Evolutionary conservation across 1,140 invertebrate genomes (phyloP).

Genomic region (Vanessa atalanta): DNA sequence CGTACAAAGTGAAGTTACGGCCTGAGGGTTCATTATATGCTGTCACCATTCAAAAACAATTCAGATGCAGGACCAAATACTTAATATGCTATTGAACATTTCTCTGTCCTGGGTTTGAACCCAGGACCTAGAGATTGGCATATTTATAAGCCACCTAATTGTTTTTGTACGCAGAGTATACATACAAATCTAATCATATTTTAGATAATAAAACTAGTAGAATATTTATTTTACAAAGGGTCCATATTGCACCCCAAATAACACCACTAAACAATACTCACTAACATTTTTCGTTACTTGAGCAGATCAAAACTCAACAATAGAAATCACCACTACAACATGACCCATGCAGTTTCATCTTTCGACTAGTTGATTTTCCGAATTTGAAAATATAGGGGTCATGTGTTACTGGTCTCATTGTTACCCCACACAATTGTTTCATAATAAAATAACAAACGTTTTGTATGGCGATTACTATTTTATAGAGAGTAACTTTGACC

Average conservation of each 20-base stretch:
- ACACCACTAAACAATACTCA: conserved; percentile 27
- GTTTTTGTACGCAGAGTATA: neutral
- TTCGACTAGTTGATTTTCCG: neutral
- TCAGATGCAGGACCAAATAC: no score
- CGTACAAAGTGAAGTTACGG: no score
- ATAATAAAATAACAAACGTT: conserved; percentile 57
- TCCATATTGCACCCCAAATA: conserved; percentile 21
- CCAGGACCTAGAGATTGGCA: no score
- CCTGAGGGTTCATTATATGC: no score
- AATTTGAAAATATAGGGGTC: conserved; percentile 12
- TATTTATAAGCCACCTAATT: no score
- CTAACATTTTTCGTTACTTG: conserved; percentile 14
- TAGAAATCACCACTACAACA: conserved; percentile 6
- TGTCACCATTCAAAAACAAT: no score
- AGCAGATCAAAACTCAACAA: conserved; percentile 14
- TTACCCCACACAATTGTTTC: conserved; percentile 34
- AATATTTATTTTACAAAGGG: conserved; percentile 10
- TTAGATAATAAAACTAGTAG: neutral
- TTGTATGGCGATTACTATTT: conserved; percentile 44
- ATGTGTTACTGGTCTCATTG: conserved; percentile 6
- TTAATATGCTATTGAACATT: no score
- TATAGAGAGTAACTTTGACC: conserved; percentile 36
- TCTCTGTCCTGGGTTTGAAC: no score
- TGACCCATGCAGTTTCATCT: conserved; percentile 4
- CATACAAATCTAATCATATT: neutral